Percentiles rank a stretch among this genome's conserved stretches.
Conservation (phyloP, 1,140 invertebrate genomes). For the Pseudomyrmex cubaensis region DNA sequence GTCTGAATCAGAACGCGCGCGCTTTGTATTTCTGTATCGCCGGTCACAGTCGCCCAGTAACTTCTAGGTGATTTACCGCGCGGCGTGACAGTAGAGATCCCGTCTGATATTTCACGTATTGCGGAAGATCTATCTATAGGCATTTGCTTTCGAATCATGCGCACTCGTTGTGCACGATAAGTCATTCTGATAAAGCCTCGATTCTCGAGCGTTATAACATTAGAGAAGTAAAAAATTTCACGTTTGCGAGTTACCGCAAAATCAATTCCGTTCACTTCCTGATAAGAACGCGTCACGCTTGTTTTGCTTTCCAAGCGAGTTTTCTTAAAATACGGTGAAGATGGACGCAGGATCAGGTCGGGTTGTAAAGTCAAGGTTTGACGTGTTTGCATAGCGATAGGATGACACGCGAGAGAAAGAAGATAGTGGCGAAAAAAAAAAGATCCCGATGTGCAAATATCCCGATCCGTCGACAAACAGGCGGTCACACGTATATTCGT, state of each 20-base stretch:
- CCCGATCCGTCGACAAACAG: slow-evolving; percentile 73
- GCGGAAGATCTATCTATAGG: slow-evolving; percentile 36
- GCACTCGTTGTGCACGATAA: slow-evolving; percentile 8
- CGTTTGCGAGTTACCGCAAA: background rate
- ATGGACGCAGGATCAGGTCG: background rate
- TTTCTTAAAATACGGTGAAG: slow-evolving; percentile 2
- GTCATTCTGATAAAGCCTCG: slow-evolving; percentile 47
- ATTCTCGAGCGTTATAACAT: background rate
- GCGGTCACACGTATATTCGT: slow-evolving; percentile 66
- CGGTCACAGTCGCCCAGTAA: slow-evolving; percentile 62
- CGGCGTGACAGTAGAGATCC: slow-evolving; percentile 62
- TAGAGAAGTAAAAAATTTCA: background rate
- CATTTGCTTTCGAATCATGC: slow-evolving; percentile 60
- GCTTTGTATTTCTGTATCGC: slow-evolving; percentile 73
- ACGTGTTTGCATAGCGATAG: slow-evolving; percentile 61
- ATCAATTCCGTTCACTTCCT: background rate
- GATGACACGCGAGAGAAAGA: slow-evolving; percentile 46
- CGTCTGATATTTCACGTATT: slow-evolving; percentile 70
- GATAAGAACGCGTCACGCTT: background rate
- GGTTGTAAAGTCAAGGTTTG: slow-evolving; percentile 52
- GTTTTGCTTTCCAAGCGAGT: background rate
- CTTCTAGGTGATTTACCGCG: slow-evolving; percentile 67
- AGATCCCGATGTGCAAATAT: slow-evolving; percentile 68
- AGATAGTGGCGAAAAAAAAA: slow-evolving; percentile 37
- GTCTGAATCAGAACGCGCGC: slow-evolving; percentile 68